phyloP scores from a whole-genome alignment of 2,113 vertebrate genomes.

The Zosterops lateralis region DNA sequence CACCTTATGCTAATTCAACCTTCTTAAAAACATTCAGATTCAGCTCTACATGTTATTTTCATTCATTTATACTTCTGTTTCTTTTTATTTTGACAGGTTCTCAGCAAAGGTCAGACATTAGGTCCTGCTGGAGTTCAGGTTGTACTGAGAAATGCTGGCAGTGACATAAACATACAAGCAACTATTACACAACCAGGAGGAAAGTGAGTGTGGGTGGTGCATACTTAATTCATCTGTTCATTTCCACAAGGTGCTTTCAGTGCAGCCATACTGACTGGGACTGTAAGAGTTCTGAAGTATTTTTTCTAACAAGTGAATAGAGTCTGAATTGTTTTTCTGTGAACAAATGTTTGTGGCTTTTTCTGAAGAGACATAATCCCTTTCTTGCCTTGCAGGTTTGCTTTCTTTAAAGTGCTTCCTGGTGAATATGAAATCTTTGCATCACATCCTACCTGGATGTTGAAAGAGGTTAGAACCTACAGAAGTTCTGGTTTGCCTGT shows the following conservation, averaged over 20 bases:
- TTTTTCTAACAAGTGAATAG: background rate
- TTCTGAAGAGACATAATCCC: background rate
- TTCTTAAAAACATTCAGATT: background rate
- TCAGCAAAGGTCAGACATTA: conserved; percentile 89
- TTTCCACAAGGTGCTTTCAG: background rate
- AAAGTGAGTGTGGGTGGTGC: conserved; percentile 81
- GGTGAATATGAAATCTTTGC: conserved; percentile 92
- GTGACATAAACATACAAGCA: conserved; percentile 80
- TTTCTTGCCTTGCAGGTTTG: conserved; percentile 80
- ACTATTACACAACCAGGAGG: conserved; percentile 87
- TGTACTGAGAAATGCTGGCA: conserved; percentile 79
- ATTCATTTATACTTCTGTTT: background rate
- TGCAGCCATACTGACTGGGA: background rate
- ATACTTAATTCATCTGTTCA: background rate
- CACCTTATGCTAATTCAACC: background rate
- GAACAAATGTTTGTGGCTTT: background rate
- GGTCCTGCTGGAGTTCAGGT: conserved; percentile 92
- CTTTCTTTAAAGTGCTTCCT: conserved; percentile 93
- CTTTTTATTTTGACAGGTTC: conserved; percentile 77
- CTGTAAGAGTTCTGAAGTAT: background rate
- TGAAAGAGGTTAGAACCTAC: conserved; percentile 84
- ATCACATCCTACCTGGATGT: conserved; percentile 87
- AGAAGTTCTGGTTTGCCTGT: background rate
- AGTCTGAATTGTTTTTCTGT: background rate
- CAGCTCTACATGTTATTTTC: background rate